Base-by-base conservation (phyloP, 2,888 invertebrate genomes). In the Aphelenchoides bicaudatus region DNA sequence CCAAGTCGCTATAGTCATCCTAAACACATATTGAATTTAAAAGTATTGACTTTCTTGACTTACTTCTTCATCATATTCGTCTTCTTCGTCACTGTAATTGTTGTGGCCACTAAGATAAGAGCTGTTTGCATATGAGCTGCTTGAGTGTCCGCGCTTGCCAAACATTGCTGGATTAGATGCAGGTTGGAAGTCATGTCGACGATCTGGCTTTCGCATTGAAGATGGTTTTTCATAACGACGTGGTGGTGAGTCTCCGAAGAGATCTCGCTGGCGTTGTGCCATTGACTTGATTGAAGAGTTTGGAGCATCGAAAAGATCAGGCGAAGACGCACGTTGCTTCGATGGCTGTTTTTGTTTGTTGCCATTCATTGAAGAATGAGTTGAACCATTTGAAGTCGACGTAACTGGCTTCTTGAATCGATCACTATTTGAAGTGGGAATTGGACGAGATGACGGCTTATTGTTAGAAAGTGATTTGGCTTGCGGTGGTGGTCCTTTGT, bases 1-100 rank as follows among this genome's bases (percentile, higher is more conserved):
- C 76, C 75, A 76, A 65, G 25, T 74, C 75, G 23, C 67, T 67
- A 21, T 75, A 63, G 16, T 67, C 71, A n/a, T n/a, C n/a, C n/a
- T n/a, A n/a, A n/a, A n/a, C n/a, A 8, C 53, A 16, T 53, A 39
- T 2, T 25, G 47, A 16, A n/a, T 47, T 47, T 5, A 47, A 6
- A 19, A 29, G 48, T 47, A 13, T 47, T 47, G 3, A 19, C 19
- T 34, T 47, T 47, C 39, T 39, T 39, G 10, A 6, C 39, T 39
- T 39, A n/a, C n/a, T n/a, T n/a, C n/a, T n/a, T 21, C 23, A n/a
- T 43, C 43, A 10, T 43, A 19, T n/a, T 43, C 43, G 21, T 43
- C 43, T 25, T 43, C 43, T n/a, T 43, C 43, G 23, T 43, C 43
- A 6, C 8, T 8, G 23, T 43, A 43, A 8, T 21, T n/a, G n/a